Conservation (phyloP, 2,113 vertebrate species). For the Toxotes jaculatrix region DNA sequence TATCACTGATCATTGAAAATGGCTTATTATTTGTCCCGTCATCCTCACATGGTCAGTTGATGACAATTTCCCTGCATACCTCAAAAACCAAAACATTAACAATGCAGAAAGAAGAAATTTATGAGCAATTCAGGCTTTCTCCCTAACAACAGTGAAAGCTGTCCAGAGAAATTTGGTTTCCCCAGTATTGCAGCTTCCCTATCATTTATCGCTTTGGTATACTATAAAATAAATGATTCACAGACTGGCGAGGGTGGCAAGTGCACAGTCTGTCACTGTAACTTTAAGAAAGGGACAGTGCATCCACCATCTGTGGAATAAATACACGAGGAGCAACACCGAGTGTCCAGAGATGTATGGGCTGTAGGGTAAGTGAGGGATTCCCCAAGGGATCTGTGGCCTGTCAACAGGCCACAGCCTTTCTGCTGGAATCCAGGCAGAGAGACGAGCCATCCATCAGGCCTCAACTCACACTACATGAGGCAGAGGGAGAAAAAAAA, state of each 20-base stretch:
- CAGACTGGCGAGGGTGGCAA: neutral
- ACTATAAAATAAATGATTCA: constrained; percentile 4
- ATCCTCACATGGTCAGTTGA: neutral
- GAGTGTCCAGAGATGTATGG: constrained; percentile 48
- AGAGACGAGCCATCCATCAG: constrained; percentile 80
- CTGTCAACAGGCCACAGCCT: constrained; percentile 62
- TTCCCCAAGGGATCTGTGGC: constrained; percentile 57
- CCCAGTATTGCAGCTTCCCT: neutral
- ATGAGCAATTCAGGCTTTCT: neutral
- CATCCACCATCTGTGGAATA: constrained; percentile 36
- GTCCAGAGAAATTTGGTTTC: neutral
- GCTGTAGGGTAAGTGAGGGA: constrained; percentile 43
- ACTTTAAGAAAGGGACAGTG: constrained; percentile 3
- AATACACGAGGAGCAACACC: constrained; percentile 27
- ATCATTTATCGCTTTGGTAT: neutral
- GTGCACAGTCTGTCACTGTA: neutral
- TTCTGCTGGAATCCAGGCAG: constrained; percentile 55
- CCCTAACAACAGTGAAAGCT: neutral
- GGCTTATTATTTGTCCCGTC: neutral
- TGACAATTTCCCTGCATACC: neutral
- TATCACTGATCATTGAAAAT: neutral
- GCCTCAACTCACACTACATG: constrained; percentile 66
- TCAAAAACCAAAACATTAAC: neutral
- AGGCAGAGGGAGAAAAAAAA: constrained; percentile 35
- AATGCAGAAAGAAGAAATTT: neutral